Percentiles rank a stretch among this genome's conserved stretches.
Evolutionary conservation across 2,888 invertebrate species (phyloP).

Genomic region (Oscheius sp.): DNA sequence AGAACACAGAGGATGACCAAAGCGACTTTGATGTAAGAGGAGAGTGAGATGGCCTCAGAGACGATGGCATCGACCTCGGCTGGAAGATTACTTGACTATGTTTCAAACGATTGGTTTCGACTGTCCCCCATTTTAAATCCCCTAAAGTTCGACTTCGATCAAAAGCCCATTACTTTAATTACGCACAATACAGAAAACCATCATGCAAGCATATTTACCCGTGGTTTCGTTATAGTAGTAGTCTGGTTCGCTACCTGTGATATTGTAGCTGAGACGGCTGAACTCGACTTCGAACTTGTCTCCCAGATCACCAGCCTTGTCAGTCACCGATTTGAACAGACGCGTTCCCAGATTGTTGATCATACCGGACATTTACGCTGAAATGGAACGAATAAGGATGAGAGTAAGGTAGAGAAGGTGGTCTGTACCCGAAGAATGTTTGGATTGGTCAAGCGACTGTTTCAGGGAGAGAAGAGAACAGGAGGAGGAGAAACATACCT

Average conservation of each 20-base stretch:
- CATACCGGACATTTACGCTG: slow-evolving; percentile 44
- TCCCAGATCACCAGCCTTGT: slow-evolving; percentile 62
- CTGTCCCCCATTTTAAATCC: no score
- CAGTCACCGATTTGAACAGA: slow-evolving; percentile 79
- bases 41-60: slow-evolving; percentile 54
- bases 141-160: no score
- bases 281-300: slow-evolving; percentile 62
- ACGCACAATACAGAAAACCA: no score
- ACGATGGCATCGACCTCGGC: slow-evolving; percentile 61
- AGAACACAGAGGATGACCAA: slow-evolving; percentile 51
- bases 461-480: no score
- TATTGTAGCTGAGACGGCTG: slow-evolving; percentile 51
- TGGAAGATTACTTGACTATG: slow-evolving; percentile 37
- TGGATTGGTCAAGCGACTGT: no score
- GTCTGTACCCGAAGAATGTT: no score
- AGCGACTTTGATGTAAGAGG: slow-evolving; percentile 58
- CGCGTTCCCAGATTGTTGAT: slow-evolving; percentile 81
- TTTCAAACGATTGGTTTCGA: neutral
- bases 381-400: neutral
- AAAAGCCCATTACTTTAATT: no score
- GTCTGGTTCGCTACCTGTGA: slow-evolving; percentile 48
- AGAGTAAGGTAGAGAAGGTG: neutral
- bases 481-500: no score
- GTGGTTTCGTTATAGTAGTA: neutral
- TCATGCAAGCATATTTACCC: neutral